Conservation (phyloP, 2,113 vertebrate genomes). For the Cephalopterus ornatus region DNA sequence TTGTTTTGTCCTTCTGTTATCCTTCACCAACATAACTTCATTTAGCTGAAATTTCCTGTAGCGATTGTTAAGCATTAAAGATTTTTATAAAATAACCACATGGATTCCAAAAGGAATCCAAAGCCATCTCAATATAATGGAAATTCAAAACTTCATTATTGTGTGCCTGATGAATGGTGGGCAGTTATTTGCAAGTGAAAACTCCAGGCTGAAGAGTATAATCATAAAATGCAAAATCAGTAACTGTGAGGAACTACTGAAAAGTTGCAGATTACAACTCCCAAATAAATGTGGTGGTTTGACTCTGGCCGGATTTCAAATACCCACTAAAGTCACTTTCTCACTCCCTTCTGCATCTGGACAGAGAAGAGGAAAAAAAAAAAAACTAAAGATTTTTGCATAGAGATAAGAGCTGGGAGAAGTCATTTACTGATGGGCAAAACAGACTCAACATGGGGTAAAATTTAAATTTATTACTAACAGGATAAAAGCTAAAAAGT, state of each 20-base stretch:
- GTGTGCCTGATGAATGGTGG: not conserved
- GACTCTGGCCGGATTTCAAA: no score
- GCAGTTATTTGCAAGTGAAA: not conserved
- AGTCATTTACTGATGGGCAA: no score
- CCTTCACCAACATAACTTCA: not conserved
- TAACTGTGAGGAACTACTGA: not conserved
- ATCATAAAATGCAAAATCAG: not conserved
- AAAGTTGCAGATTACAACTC: not conserved
- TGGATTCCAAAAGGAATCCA: not conserved
- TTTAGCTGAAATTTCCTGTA: constrained; percentile 21
- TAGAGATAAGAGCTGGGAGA: no score
- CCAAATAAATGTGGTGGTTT: no score
- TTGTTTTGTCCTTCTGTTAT: not conserved
- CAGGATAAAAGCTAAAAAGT: no score
- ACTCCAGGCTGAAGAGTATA: not conserved
- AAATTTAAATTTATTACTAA: no score
- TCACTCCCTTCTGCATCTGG: no score
- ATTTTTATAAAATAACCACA: not conserved
- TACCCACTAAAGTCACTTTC: no score
- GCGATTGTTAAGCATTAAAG: not conserved
- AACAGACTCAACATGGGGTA: no score
- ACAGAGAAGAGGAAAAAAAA: no score
- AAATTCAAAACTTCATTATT: not conserved
- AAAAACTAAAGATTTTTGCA: no score
- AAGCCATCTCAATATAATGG: not conserved